A percentile compares a stretch with the other conserved stretches of the same genome.
Evolutionary conservation across 1,140 invertebrate genomes (phyloP).

Genomic region (Helicoverpa armigera): DNA sequence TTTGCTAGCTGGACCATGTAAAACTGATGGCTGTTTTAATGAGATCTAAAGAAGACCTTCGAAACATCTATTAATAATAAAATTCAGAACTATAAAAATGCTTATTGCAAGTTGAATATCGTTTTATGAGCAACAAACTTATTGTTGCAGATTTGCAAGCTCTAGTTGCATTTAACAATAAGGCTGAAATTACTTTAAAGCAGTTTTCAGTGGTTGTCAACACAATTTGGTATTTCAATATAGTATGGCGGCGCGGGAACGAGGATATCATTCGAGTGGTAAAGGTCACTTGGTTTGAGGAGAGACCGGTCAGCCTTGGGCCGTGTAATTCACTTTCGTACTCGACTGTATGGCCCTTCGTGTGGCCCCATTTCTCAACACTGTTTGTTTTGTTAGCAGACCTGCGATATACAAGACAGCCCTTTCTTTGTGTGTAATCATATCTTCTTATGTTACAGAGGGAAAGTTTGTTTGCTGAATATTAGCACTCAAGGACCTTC

Average conservation of each 20-base stretch:
- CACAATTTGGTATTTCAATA: slow-evolving; percentile 72
- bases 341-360: slow-evolving; percentile 78
- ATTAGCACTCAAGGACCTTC: slow-evolving; percentile 5
- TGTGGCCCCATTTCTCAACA: slow-evolving; percentile 80
- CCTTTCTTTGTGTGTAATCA: slow-evolving; percentile 34
- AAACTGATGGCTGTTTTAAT: slow-evolving; percentile 25
- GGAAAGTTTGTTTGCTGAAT: slow-evolving; percentile 29
- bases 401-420: slow-evolving; percentile 30
- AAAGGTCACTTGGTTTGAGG: slow-evolving; percentile 84
- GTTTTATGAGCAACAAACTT: slow-evolving; percentile 21
- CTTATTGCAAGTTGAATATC: background rate
- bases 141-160: background rate
- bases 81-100: slow-evolving; percentile 36
- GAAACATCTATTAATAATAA: slow-evolving; percentile 29
- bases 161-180: slow-evolving; percentile 2
- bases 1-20: slow-evolving; percentile 5
- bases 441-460: slow-evolving; percentile 34
- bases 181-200: slow-evolving; percentile 25
- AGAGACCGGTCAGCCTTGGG: slow-evolving; percentile 84
- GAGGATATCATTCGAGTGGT: slow-evolving; percentile 81
- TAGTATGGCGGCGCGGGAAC: slow-evolving; percentile 69
- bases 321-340: slow-evolving; percentile 82
- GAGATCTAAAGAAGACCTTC: slow-evolving; percentile 12
- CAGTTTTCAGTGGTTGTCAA: slow-evolving; percentile 40
- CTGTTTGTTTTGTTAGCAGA: slow-evolving; percentile 72